phyloP scores from a whole-genome alignment of 2,888 invertebrate species.

The Ariolimax columbianus region DNA sequence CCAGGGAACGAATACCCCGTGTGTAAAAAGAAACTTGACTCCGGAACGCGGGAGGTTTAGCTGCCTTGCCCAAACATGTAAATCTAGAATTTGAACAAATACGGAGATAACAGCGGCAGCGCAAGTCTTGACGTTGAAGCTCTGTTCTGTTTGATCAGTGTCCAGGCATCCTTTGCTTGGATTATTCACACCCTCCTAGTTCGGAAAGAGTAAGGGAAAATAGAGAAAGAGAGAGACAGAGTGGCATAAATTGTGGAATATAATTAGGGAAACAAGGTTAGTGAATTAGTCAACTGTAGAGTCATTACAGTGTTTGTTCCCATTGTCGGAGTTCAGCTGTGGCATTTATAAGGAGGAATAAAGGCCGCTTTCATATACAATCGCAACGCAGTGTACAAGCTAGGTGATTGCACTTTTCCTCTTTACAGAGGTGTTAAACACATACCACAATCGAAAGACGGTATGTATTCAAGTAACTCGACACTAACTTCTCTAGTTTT shows the following conservation, averaged over 20 bases:
- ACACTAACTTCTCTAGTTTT: no score
- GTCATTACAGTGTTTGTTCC: no score
- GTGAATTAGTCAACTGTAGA: no score
- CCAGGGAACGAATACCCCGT: conserved; percentile 28
- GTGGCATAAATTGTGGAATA: not conserved
- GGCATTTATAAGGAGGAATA: no score
- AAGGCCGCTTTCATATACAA: no score
- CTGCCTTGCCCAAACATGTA: conserved; percentile 44
- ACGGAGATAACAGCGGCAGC: conserved; percentile 27
- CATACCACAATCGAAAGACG: no score
- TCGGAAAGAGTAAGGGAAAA: not conserved
- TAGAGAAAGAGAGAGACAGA: not conserved
- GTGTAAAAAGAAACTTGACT: conserved; percentile 45
- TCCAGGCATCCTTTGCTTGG: conserved; percentile 21
- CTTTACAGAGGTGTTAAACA: no score
- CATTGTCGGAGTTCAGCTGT: no score
- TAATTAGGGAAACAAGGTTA: no score
- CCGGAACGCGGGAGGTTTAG: conserved; percentile 37
- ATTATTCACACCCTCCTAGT: conserved; percentile 42
- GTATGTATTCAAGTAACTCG: no score
- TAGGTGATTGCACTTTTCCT: no score
- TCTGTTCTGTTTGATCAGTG: conserved; percentile 37
- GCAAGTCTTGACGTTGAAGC: conserved; percentile 6
- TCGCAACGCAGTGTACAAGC: no score
- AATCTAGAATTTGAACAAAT: conserved; percentile 44